phyloP scores from a whole-genome alignment of 64 coral and sea anemone species.

The Trachythela sp. region DNA sequence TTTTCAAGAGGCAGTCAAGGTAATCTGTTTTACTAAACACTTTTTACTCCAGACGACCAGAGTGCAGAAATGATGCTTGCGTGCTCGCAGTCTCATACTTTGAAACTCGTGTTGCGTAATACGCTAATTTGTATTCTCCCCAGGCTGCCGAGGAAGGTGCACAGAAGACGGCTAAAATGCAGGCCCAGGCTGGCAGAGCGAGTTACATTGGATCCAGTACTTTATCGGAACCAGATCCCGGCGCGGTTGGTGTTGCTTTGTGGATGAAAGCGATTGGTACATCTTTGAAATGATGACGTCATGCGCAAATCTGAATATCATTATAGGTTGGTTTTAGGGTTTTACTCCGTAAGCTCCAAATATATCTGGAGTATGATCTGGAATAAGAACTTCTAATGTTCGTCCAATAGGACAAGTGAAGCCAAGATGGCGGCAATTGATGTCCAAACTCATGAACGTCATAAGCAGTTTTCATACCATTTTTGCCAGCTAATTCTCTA shows the following conservation, averaged over 20 bases:
- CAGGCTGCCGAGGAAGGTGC: constrained; percentile 72
- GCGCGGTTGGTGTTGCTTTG: constrained; percentile 58
- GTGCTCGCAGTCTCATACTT: no score
- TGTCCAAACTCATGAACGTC: no score
- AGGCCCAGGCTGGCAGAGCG: constrained; percentile 78
- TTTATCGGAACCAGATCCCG: constrained; percentile 75
- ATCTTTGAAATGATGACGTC: constrained; percentile 33
- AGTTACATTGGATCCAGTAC: constrained; percentile 66
- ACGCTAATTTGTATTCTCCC: background rate
- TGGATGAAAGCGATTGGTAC: constrained; percentile 68
- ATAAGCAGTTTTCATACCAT: no score
- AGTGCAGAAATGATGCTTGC: no score
- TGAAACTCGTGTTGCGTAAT: background rate
- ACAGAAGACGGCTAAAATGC: constrained; percentile 67
- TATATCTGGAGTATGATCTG: no score
- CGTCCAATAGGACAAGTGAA: no score
- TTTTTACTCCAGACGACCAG: no score
- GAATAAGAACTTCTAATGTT: no score
- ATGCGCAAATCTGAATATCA: background rate
- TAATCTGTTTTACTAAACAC: background rate
- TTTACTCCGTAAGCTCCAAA: no score
- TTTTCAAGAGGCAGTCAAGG: constrained; percentile 50
- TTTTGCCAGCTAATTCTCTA: no score
- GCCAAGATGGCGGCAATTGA: no score
- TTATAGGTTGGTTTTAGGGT: no score